A percentile compares a stretch with the other conserved stretches of the same genome.
These are phyloP conservation scores for Glomeris marginata DNA, from an alignment of 2,888 invertebrate species.

Conservation along the genomic window DNA sequence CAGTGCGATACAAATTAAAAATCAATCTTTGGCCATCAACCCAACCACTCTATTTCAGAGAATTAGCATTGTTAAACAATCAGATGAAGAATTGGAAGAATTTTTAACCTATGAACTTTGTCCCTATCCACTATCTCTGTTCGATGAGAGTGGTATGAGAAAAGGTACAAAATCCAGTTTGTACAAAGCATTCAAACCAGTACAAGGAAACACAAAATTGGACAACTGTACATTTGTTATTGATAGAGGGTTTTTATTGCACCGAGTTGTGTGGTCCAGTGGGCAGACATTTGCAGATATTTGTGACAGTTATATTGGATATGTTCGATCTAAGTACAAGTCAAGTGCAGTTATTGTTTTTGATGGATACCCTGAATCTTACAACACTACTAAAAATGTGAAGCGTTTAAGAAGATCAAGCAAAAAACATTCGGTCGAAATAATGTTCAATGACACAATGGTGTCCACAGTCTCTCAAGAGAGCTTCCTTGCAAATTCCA, in stretches of 20 bases:
- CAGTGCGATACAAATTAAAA: too few species aligned
- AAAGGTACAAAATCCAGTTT: background rate
- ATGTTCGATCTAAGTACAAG: background rate
- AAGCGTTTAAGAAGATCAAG: too few species aligned
- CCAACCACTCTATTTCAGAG: background rate
- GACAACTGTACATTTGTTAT: too few species aligned
- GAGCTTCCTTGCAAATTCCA: too few species aligned
- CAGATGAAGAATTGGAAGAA: background rate
- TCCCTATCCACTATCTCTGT: conserved; percentile 1
- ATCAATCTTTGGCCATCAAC: background rate
- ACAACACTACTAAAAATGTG: too few species aligned
- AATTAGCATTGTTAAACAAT: background rate
- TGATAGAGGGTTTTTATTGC: too few species aligned
- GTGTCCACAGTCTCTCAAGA: too few species aligned
- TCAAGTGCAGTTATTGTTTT: background rate
- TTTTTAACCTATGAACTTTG: conserved; percentile 3
- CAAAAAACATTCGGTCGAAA: background rate
- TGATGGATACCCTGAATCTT: conserved; percentile 2
- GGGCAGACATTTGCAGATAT: background rate
- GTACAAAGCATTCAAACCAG: background rate
- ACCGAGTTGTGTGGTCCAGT: too few species aligned
- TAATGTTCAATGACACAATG: background rate
- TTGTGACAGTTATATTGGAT: background rate
- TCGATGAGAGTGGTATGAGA: conserved; percentile 1
- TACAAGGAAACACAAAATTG: background rate